A percentile compares a stretch with the other conserved stretches of the same genome.
phyloP scores from a whole-genome alignment of 53 echinoderm and acorn worm genomes.

The Luidia sarsii region DNA sequence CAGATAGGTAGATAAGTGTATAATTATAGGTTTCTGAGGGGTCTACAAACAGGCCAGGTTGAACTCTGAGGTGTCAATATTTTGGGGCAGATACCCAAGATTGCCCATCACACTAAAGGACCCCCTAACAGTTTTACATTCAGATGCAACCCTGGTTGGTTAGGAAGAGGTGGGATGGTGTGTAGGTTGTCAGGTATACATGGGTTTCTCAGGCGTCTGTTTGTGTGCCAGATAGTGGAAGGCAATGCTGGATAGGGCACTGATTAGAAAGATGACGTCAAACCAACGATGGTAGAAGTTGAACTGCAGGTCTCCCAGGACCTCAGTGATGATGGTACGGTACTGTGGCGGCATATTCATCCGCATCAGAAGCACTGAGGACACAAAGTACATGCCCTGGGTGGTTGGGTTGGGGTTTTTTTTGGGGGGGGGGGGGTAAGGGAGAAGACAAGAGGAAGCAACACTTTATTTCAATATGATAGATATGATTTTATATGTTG shows the following conservation, averaged over 20 bases:
- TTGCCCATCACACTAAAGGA: too few relatives aligned
- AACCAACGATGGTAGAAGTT: conserved; percentile 99
- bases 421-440: background rate
- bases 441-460: too few relatives aligned
- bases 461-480: too few relatives aligned
- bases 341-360: conserved; percentile 98
- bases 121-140: too few relatives aligned
- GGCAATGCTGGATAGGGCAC: conserved; percentile 93
- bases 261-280: conserved; percentile 96
- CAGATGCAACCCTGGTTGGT: too few relatives aligned
- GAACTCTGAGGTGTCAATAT: too few relatives aligned
- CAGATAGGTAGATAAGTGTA: too few relatives aligned
- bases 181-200: conserved; percentile 32
- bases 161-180: too few relatives aligned
- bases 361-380: conserved; percentile 93
- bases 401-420: too few relatives aligned
- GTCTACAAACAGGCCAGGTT: too few relatives aligned
- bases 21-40: too few relatives aligned
- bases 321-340: conserved; percentile 95
- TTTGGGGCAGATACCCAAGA: too few relatives aligned
- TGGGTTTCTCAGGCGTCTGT: conserved; percentile 88
- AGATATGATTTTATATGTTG: background rate
- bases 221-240: conserved; percentile 97
- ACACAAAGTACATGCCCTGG: conserved; percentile 99
- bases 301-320: conserved; percentile 95